phyloP scores from a whole-genome alignment of 2,888 invertebrate genomes.

The Pollenia labialis region DNA sequence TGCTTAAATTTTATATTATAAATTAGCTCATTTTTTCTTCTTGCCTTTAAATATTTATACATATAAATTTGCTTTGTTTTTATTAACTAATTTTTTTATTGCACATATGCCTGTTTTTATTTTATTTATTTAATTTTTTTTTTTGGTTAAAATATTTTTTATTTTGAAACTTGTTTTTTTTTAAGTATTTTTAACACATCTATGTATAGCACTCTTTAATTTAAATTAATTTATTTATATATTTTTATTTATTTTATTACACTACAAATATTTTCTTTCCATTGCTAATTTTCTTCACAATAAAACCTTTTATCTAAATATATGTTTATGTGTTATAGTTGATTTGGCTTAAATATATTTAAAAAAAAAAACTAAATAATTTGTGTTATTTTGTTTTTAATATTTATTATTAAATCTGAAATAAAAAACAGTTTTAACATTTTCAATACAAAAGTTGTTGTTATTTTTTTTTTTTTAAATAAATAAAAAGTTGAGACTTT shows the following conservation, averaged over 20 bases:
- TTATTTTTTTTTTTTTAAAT: constrained; percentile 4
- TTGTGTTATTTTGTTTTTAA: constrained; percentile 33
- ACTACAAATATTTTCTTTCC: constrained; percentile 47
- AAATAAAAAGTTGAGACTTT: constrained; percentile 4
- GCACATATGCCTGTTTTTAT: constrained; percentile 58
- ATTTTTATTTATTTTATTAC: constrained; percentile 24
- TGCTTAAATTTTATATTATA: constrained; percentile 15
- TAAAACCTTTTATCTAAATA: constrained; percentile 62
- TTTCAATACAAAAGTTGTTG: constrained; percentile 34
- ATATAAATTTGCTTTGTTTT: constrained; percentile 28
- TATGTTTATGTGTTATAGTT: constrained; percentile 42
- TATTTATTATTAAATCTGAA: constrained; percentile 8
- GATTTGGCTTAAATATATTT: constrained; percentile 51
- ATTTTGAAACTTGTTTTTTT: constrained; percentile 26
- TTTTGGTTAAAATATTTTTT: constrained; percentile 37
- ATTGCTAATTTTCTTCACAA: constrained; percentile 21
- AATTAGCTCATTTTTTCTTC: constrained; percentile 38
- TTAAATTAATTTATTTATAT: constrained; percentile 22
- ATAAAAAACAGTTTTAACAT: constrained; percentile 25
- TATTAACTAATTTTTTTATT: constrained; percentile 58
- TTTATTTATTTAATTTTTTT: neutral
- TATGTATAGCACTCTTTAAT: constrained; percentile 67
- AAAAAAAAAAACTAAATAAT: constrained; percentile 46
- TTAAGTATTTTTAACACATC: constrained; percentile 69
- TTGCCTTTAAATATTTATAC: constrained; percentile 53